phyloP scores from a whole-genome alignment of 2,888 invertebrate species.

The Agrenia bidenticulata region DNA sequence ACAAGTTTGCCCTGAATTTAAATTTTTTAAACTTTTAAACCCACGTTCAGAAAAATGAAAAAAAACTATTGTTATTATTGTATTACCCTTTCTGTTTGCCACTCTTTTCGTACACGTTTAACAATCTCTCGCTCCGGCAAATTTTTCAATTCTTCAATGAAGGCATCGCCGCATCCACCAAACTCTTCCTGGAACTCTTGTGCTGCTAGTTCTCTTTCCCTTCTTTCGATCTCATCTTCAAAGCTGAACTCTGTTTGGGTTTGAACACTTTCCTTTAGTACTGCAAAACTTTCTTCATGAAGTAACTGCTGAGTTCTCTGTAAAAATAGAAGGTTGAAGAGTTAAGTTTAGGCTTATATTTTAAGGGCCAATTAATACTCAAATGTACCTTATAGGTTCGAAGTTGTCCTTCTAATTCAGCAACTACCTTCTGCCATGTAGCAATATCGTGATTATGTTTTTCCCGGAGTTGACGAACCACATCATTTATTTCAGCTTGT shows the following conservation, averaged over 20 bases:
- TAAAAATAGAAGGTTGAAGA: not conserved
- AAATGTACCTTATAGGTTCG: slow-evolving; percentile 38
- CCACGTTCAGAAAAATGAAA: no score
- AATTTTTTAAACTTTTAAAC: no score
- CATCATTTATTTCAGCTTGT: slow-evolving; percentile 46
- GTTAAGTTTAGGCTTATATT: not conserved
- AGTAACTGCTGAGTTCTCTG: slow-evolving; percentile 40
- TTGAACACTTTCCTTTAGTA: slow-evolving; percentile 18
- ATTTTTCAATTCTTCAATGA: slow-evolving; percentile 21
- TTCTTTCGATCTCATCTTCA: not conserved
- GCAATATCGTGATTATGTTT: slow-evolving; percentile 45
- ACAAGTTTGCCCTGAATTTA: slow-evolving; percentile 32
- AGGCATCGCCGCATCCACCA: slow-evolving; percentile 15
- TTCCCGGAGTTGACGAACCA: slow-evolving; percentile 46
- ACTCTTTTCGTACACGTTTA: slow-evolving; percentile 12
- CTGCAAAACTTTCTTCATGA: slow-evolving; percentile 30
- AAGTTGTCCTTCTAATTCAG: slow-evolving; percentile 44
- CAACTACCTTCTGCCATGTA: slow-evolving; percentile 37
- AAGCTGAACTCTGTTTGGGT: slow-evolving; percentile 22
- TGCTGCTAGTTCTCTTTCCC: slow-evolving; percentile 20
- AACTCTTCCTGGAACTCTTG: slow-evolving; percentile 32
- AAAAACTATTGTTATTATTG: no score
- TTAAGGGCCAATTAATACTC: not conserved
- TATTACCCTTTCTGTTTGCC: slow-evolving; percentile 17
- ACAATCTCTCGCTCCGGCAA: slow-evolving; percentile 15